These are phyloP conservation scores for Metellina segmentata DNA, from an alignment of 2,888 invertebrate genomes.

Conservation along the genomic window DNA sequence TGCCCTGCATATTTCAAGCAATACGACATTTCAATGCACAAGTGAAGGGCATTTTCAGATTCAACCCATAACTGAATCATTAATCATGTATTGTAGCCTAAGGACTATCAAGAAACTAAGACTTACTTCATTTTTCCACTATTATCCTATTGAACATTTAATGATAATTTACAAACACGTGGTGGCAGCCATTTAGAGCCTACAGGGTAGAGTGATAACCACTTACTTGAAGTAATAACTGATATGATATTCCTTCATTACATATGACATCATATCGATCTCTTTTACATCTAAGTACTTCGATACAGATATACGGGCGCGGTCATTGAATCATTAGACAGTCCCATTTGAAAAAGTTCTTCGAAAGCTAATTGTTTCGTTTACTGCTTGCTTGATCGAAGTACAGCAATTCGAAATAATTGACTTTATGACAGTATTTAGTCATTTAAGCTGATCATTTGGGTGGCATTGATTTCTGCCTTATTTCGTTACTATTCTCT, in stretches of 20 bases:
- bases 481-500: too few species aligned
- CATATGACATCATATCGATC: not conserved
- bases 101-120: not conserved
- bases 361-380: not conserved
- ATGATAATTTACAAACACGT: slow-evolving; percentile 42
- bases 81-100: too few species aligned
- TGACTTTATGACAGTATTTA: too few species aligned
- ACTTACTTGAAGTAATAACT: slow-evolving; percentile 39
- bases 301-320: not conserved
- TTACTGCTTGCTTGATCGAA: too few species aligned
- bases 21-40: too few species aligned
- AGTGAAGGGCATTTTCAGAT: too few species aligned
- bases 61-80: too few species aligned
- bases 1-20: too few species aligned
- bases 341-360: not conserved
- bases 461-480: too few species aligned
- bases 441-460: too few species aligned
- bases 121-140: slow-evolving; percentile 28
- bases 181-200: slow-evolving; percentile 32
- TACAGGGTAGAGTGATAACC: slow-evolving; percentile 36
- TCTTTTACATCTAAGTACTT: not conserved
- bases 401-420: too few species aligned
- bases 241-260: slow-evolving; percentile 39
- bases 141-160: not conserved
- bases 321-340: not conserved